Percentiles rank a stretch among this genome's conserved stretches.
Conservation (phyloP, 23 tunicate genomes). For the Ascidia mentula region DNA sequence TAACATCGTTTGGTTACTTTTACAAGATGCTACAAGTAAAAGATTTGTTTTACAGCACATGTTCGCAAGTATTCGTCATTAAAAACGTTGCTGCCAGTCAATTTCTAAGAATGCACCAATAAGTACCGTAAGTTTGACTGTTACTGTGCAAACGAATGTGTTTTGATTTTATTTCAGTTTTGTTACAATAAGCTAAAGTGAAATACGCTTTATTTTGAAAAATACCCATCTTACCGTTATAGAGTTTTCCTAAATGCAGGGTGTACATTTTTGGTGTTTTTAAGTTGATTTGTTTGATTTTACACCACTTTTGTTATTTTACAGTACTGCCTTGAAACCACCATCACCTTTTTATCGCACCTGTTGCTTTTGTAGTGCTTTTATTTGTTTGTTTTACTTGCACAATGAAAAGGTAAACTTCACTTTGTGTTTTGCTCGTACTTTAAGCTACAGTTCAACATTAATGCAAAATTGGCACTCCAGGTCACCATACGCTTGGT, state of each 20-base stretch:
- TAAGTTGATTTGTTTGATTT: neutral
- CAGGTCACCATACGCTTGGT: conserved; percentile 47
- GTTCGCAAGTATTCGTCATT: too few species aligned
- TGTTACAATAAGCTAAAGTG: too few species aligned
- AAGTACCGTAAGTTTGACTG: too few species aligned
- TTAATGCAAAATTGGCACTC: neutral
- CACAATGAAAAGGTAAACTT: neutral
- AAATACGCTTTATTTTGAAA: too few species aligned
- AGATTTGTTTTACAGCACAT: too few species aligned
- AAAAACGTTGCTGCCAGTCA: too few species aligned
- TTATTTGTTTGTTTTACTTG: neutral
- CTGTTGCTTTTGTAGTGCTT: neutral
- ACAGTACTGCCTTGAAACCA: neutral
- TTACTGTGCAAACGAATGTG: too few species aligned
- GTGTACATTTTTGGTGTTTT: neutral
- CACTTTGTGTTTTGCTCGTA: neutral
- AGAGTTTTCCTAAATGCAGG: neutral
- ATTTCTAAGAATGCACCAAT: too few species aligned
- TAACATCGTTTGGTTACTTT: too few species aligned
- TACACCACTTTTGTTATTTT: neutral
- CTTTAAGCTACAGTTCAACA: neutral
- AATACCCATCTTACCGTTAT: neutral
- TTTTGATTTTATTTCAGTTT: too few species aligned
- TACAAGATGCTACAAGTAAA: too few species aligned
- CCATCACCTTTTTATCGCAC: neutral